These are phyloP conservation scores for Crocidura indochinensis DNA, from an alignment of 2,797 vertebrate genomes.

Conservation along the genomic window DNA sequence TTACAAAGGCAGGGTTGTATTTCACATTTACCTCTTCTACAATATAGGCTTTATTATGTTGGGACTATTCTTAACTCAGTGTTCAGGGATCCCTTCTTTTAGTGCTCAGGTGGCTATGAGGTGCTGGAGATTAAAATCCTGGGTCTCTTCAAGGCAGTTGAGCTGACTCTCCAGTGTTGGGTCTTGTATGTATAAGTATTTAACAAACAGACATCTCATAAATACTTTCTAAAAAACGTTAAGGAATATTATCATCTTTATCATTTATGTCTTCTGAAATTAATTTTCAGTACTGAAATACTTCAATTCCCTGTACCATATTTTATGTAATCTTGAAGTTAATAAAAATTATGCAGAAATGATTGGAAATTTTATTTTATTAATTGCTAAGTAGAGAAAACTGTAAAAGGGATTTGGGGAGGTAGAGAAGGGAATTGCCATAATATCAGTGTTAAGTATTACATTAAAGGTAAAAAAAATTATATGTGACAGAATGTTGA, in stretches of 20 bases:
- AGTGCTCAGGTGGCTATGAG: no score
- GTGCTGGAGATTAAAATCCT: no score
- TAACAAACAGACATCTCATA: background rate
- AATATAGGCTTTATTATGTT: no score
- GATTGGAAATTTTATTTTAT: background rate
- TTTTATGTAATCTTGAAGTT: background rate
- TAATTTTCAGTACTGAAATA: background rate
- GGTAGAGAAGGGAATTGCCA: background rate
- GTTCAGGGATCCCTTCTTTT: no score
- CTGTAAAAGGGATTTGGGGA: background rate
- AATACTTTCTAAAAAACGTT: constrained; percentile 1
- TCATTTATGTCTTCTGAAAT: background rate
- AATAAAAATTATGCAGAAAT: background rate
- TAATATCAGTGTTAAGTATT: background rate
- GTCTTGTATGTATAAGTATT: background rate
- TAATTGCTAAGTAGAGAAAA: background rate
- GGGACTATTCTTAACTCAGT: no score
- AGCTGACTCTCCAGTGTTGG: no score
- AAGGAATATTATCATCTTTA: background rate
- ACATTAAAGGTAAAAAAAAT: background rate
- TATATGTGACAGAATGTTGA: constrained; percentile 12
- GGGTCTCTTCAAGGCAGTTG: no score
- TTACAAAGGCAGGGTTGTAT: background rate
- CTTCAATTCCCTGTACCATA: background rate
- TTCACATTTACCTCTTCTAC: no score